Evolutionary conservation across 2,888 invertebrate genomes (phyloP), one percentile per base, ranked within the genome.

Genomic region (Gastracanthus pulcherrimus): DNA sequence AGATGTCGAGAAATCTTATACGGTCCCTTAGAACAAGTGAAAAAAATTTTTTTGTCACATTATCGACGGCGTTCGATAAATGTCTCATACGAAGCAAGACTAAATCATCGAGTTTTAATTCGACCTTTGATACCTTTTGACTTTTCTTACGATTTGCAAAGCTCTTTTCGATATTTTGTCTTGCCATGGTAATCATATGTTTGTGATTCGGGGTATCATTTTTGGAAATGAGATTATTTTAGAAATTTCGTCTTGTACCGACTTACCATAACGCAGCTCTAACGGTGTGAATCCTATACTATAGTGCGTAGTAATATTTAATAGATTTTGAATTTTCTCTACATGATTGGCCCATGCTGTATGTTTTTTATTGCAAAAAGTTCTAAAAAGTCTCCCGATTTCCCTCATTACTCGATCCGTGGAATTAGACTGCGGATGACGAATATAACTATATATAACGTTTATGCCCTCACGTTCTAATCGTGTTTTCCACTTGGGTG

Each of bases 21-120:
- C 1, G 76, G 76, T 7, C 76, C 76, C 26, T 13, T 76, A 51
- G 34, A 36, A 76, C 11, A 76, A 26, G 51, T 76, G 67, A n/a
- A 66, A 66, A 76, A 31, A 76, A 76, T 23, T 76, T 76, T 45
- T 41, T 31, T 3, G 45, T 76, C 11, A 36, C n/a, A 4, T 51
- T 41, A n/a, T 76, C 23, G 1, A 19, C 3, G 3, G 76, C 45
- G 23, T 76, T 34, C 1, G 55, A 76, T 31, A 76, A 34, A 23
- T 76, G 76, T 16, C 66, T 58, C 7, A 76, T 66, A 2, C 76
- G 5, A 16, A 76, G 9, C 19, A 76, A 23, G 0, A 76, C 76
- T 9, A 76, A 34, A 66, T 76, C 76, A 7, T 26, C 34, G 2
- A 60, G 3, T 36, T 34, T 31, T 19, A 55, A 38, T 55, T 72